These are phyloP conservation scores for Syritta pipiens DNA, from an alignment of 2,888 invertebrate genomes.

Conservation along the genomic window DNA sequence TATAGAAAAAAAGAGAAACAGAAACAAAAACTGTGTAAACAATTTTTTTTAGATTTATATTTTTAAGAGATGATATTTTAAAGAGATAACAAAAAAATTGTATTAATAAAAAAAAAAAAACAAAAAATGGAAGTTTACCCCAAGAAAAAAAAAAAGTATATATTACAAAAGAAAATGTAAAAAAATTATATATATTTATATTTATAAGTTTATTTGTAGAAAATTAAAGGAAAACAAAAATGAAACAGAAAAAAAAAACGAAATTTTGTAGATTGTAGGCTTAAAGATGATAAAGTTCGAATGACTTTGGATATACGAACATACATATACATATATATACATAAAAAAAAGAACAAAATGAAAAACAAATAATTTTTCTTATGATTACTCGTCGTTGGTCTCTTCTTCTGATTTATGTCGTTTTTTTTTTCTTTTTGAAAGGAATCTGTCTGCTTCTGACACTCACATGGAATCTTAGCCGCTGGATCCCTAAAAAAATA, in stretches of 20 bases:
- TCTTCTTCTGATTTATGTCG: background rate
- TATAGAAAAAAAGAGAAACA: background rate
- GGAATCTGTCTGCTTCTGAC: too few relatives aligned
- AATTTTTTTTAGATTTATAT: conserved; percentile 18
- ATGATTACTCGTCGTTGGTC: background rate
- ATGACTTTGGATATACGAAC: background rate
- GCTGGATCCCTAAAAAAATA: too few relatives aligned
- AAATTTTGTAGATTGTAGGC: conserved; percentile 4
- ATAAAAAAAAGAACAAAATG: background rate
- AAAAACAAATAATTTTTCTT: background rate
- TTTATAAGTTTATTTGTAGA: conserved; percentile 6
- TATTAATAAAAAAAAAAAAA: background rate
- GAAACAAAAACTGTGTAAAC: too few relatives aligned
- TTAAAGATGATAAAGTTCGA: conserved; percentile 4
- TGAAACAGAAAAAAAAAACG: background rate
- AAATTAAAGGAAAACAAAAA: background rate
- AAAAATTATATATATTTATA: conserved; percentile 23
- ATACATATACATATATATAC: background rate
- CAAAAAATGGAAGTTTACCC: conserved; percentile 13
- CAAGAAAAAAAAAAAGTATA: background rate
- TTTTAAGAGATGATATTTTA: conserved; percentile 20
- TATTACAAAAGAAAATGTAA: background rate
- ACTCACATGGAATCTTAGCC: too few relatives aligned
- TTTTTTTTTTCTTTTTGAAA: background rate
- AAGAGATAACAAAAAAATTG: conserved; percentile 17